These are phyloP conservation scores for Melanotaenia duboulayi DNA, from an alignment of 2,113 vertebrate species.

Conservation along the genomic window DNA sequence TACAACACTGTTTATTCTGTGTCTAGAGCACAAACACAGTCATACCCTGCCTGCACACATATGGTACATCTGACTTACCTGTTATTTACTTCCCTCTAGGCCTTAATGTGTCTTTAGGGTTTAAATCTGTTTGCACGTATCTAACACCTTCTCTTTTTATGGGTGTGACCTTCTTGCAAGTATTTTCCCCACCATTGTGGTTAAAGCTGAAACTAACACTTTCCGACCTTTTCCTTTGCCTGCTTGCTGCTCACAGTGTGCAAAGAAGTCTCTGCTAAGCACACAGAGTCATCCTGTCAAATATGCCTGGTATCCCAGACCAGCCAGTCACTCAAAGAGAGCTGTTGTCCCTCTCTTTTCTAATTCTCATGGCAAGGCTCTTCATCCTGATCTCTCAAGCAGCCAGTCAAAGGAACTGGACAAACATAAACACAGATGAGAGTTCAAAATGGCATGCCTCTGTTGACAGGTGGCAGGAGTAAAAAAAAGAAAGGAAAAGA, in stretches of 20 bases:
- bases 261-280: conserved; percentile 54
- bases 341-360: conserved; percentile 58
- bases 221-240: conserved; percentile 26
- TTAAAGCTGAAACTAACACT: conserved; percentile 29
- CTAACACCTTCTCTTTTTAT: background rate
- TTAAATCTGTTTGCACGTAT: background rate
- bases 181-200: conserved; percentile 3
- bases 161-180: conserved; percentile 18
- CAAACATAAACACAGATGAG: conserved; percentile 42
- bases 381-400: conserved; percentile 36
- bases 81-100: background rate
- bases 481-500: background rate
- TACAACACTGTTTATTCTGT: background rate
- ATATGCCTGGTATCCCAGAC: conserved; percentile 63
- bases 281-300: conserved; percentile 73
- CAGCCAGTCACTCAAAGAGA: conserved; percentile 60
- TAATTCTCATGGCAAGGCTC: conserved; percentile 33
- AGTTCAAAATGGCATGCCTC: conserved; percentile 22
- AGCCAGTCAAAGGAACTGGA: conserved; percentile 21
- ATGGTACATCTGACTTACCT: background rate
- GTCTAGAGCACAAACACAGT: background rate
- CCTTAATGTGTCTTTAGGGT: background rate
- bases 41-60: background rate
- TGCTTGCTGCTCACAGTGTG: conserved; percentile 43
- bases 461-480: conserved; percentile 16